Base-by-base conservation (phyloP, 2,797 vertebrate genomes). In the Rhynchotus rufescens region DNA sequence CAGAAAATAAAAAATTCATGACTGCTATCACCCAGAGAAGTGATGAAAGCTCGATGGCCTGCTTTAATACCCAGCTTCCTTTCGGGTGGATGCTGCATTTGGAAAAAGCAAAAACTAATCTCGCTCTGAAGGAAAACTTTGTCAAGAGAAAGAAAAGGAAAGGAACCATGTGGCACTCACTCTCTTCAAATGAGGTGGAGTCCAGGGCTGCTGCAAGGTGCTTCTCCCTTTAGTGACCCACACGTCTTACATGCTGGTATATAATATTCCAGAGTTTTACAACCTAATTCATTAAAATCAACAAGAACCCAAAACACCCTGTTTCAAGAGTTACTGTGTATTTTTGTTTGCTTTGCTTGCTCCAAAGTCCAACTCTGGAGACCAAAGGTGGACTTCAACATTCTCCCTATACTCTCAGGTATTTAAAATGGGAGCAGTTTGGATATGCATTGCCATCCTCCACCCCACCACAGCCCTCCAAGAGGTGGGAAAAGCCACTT, bases 1-100 rank as follows among this genome's bases (percentile, higher is more conserved):
- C 84, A 97, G 93, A 97, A 97, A 96, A 97, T 97, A 96, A 97
- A 97, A 97, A 96, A 97, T 96, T 97, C 96, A 97, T 97, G 96
- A 95, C 81, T 89, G 94, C 89, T 47, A 81, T 94, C 91, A 96
- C 84, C 86, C 89, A 60, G 84, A 82, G 32, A 91, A 82, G 84
- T 76, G 79, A 95, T 95, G 87, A 97, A 97, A 97, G 93, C 78
- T 93, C 23, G 12, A 90, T 95, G 94, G 96, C 92, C 88, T 94
- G 94, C 81, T 92, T 96, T 96, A 96, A 94, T 79, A 90, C 80
- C 79, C 73, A 88, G 86, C 94, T 93, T 97, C 78, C 85, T 93
- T 79, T 68, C 76, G 86, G 59, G 86, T 26, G 44, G 82, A 65
- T 40, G 59, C 32, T 87, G 88, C 56, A 62, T 66, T 89, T 82